Evolutionary conservation across 2,797 vertebrate species (phyloP).

Genomic region (Pygocentrus nattereri): DNA sequence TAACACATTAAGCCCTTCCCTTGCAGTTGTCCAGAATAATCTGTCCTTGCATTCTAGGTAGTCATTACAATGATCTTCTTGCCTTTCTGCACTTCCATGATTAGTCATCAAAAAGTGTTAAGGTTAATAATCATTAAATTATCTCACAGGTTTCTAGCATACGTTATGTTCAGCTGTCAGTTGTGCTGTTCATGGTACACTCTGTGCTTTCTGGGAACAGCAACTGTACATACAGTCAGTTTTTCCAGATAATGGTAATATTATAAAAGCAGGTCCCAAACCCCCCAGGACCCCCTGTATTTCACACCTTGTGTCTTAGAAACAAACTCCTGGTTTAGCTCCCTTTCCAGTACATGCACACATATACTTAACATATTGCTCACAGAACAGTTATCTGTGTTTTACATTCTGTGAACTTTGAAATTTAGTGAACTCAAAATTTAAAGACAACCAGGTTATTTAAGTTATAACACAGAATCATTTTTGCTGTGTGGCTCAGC

Average conservation of each 20-base stretch:
- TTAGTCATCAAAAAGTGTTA: not conserved
- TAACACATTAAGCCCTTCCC: not conserved
- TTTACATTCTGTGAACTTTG: no score
- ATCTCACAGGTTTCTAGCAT: not conserved
- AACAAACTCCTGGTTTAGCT: no score
- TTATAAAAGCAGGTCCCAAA: not conserved
- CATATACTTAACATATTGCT: no score
- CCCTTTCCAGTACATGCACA: no score
- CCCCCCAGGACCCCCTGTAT: no score
- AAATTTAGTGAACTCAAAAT: no score
- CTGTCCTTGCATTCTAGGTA: not conserved
- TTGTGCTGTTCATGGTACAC: not conserved
- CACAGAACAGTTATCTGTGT: no score
- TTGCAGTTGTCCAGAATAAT: not conserved
- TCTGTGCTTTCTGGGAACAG: not conserved
- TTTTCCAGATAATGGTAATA: not conserved
- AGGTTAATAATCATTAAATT: slow-evolving; percentile 6
- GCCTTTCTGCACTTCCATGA: not conserved
- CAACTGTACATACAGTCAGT: not conserved
- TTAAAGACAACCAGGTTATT: no score
- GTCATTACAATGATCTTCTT: not conserved
- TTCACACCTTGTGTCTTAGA: no score
- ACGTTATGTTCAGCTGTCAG: not conserved
- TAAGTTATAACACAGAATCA: no score
- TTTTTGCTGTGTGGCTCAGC: no score